Evolutionary conservation across 2,797 vertebrate genomes (phyloP).

Genomic region (Galaxias olidus): DNA sequence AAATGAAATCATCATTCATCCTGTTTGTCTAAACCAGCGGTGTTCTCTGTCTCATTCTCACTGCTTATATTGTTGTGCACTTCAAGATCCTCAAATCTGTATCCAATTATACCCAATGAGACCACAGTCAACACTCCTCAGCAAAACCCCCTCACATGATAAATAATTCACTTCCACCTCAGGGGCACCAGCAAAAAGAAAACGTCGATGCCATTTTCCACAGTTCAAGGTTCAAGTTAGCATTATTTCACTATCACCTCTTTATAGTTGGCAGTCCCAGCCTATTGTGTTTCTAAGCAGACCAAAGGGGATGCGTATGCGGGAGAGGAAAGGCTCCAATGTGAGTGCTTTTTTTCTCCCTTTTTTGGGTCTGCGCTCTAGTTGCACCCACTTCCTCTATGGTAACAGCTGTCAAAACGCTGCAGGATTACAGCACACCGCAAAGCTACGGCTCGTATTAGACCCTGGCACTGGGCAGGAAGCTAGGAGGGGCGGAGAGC

Average conservation of each 20-base stretch:
- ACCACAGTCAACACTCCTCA: slow-evolving; percentile 42
- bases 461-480: slow-evolving; percentile 74
- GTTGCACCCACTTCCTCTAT: slow-evolving; percentile 83
- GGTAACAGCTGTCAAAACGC: slow-evolving; percentile 89
- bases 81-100: slow-evolving; percentile 15
- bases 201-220: slow-evolving; percentile 44
- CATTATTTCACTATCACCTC: slow-evolving; percentile 41
- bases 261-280: slow-evolving; percentile 28
- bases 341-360: slow-evolving; percentile 32
- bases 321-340: slow-evolving; percentile 27
- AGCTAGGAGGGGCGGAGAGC: slow-evolving; percentile 56
- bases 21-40: not conserved
- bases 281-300: slow-evolving; percentile 31
- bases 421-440: slow-evolving; percentile 73
- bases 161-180: slow-evolving; percentile 41
- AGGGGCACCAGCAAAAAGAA: slow-evolving; percentile 43
- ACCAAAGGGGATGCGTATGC: slow-evolving; percentile 31
- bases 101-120: slow-evolving; percentile 26
- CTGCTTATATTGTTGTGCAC: slow-evolving; percentile 7
- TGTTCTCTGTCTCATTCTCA: not conserved
- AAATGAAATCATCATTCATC: not conserved
- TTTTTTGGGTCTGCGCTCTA: slow-evolving; percentile 61
- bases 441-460: slow-evolving; percentile 76
- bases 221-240: slow-evolving; percentile 30
- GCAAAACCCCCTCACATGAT: slow-evolving; percentile 36